phyloP scores from a whole-genome alignment of 2,113 vertebrate species.

The Bagarius yarrelli region DNA sequence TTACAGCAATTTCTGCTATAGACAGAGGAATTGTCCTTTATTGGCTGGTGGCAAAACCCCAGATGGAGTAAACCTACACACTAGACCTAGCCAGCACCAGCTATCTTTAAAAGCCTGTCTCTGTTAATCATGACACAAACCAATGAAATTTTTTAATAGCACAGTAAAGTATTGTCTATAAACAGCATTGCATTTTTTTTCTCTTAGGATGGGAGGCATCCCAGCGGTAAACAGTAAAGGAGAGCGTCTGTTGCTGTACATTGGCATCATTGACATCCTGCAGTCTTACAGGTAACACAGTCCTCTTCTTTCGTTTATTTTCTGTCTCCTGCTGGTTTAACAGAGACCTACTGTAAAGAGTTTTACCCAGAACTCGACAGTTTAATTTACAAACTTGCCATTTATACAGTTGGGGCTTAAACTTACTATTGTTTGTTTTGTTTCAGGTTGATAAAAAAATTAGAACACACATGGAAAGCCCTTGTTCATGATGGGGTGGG shows the following conservation, averaged over 20 bases:
- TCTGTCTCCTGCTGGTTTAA: constrained; percentile 2
- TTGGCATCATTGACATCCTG: constrained; percentile 95
- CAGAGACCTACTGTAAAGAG: neutral
- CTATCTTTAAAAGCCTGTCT: neutral
- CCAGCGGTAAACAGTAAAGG: constrained; percentile 92
- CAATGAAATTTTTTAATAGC: neutral
- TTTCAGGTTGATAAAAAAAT: constrained; percentile 93
- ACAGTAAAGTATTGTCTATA: neutral
- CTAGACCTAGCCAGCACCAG: neutral
- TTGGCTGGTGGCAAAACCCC: neutral
- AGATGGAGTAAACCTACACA: neutral
- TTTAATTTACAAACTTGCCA: neutral
- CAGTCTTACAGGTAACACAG: constrained; percentile 89
- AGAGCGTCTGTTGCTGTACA: constrained; percentile 88
- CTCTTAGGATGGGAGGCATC: constrained; percentile 91
- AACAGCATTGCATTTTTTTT: constrained; percentile 5
- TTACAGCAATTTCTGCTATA: neutral
- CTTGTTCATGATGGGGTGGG: constrained; percentile 96
- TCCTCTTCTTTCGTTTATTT: neutral
- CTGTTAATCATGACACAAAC: neutral
- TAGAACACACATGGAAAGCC: constrained; percentile 98
- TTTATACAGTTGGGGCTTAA: neutral
- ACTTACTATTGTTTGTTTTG: neutral
- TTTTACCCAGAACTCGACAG: neutral
- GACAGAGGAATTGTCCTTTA: neutral